These are phyloP conservation scores for Sylvicapra grimmia DNA, from an alignment of 2,113 vertebrate genomes.

Conservation along the genomic window DNA sequence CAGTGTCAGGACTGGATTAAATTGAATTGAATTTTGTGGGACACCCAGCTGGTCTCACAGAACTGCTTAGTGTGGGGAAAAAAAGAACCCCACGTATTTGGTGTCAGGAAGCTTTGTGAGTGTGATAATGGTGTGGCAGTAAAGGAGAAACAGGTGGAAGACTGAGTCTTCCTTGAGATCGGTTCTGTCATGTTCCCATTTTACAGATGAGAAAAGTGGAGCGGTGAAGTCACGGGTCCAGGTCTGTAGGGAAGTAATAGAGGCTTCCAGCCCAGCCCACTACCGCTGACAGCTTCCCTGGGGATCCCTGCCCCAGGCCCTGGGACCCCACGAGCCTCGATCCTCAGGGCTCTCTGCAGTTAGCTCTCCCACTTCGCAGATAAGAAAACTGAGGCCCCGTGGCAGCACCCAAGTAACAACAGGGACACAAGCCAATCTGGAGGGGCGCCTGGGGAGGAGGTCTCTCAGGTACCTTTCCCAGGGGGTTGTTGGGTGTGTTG, in stretches of 20 bases:
- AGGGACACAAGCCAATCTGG: neutral
- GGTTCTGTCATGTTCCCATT: neutral
- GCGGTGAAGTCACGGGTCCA: neutral
- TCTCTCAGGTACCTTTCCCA: slow-evolving; percentile 89
- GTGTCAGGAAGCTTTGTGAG: neutral
- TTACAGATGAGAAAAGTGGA: neutral
- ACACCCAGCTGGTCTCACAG: neutral
- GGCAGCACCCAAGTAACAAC: neutral
- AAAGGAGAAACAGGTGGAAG: neutral
- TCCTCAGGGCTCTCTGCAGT: neutral
- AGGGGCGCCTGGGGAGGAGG: neutral
- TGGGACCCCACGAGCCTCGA: neutral
- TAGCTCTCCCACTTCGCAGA: neutral
- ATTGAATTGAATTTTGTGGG: neutral
- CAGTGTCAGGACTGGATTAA: neutral
- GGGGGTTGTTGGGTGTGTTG: slow-evolving; percentile 95
- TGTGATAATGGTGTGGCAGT: neutral
- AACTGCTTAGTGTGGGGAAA: neutral
- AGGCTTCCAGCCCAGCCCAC: neutral
- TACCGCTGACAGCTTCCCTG: neutral
- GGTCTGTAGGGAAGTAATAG: neutral
- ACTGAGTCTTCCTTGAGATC: neutral
- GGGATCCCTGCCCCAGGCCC: neutral
- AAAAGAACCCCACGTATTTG: neutral
- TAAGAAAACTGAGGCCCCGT: neutral